Base-by-base conservation (phyloP, 1,140 invertebrate genomes). In the Cepaea nemoralis region DNA sequence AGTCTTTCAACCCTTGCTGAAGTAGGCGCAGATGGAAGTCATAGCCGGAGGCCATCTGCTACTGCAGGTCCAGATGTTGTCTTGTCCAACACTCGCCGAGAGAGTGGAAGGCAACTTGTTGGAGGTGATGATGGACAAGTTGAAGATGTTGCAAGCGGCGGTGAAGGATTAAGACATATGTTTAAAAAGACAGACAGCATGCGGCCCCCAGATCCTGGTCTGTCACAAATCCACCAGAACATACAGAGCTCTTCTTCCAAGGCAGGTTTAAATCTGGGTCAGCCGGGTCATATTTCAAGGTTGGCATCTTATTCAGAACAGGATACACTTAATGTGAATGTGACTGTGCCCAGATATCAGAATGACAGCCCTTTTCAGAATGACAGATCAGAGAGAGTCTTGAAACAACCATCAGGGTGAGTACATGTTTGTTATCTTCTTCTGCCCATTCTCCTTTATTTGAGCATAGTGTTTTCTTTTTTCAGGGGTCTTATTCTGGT, bases 321-420 rank as follows among this genome's bases (percentile, higher is more conserved):
- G 24, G 48, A 55, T 8, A 50, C 70, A 14, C 33, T 10, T 35
- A 19, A 19, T 45, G 42, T 8, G 19, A 55, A 55, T 55, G 50
- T 55, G 63, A 33, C 40, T 14, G 81, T 84, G 19, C 78, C 83
- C 39, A 82, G 86, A 19, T 88, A 85, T 81, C 87, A 88, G 81
- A 88, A 88, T 77, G 86, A 86, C 75, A 86, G 85, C 66, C 87
- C 86, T 31, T 87, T 88, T 80, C 85, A 85, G 33, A 80, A 80
- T 24, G 73, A 83, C 16, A 67, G 83, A 16, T 81, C 73, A 40
- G 82, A 83, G 10, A 71, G 33, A 5, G 76, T 39, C 0, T 70
- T 33, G 0, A 81, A 78, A 59, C 40, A 71, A n/a, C 73, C 55
- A 31, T 74, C 81, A 77, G 82, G 84, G 83, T 86, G 55, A 83